Conservation (phyloP, 2,888 invertebrate genomes). For the Laspeyria flexula region DNA sequence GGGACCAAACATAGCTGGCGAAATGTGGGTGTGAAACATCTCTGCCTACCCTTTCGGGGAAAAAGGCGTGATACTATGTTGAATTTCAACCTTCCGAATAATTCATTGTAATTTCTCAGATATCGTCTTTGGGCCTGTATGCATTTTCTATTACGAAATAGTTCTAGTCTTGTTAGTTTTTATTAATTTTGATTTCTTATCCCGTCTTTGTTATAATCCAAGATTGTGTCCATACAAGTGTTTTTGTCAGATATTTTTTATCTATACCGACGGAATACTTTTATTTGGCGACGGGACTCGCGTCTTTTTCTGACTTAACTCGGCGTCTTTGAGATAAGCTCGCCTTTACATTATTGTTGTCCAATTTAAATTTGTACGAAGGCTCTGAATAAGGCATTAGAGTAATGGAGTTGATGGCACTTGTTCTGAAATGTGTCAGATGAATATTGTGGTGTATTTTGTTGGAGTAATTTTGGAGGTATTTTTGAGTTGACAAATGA, state of each 20-base stretch:
- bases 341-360: conserved; percentile 42
- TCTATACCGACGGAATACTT: conserved; percentile 42
- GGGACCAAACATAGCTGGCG: too few relatives aligned
- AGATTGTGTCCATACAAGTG: conserved; percentile 31
- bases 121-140: too few relatives aligned
- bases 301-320: conserved; percentile 35
- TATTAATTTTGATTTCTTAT: too few relatives aligned
- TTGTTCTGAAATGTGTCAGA: conserved; percentile 16
- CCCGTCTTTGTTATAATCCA: conserved; percentile 11
- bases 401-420: conserved; percentile 29
- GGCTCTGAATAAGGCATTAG: conserved; percentile 25
- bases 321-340: conserved; percentile 44
- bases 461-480: neutral
- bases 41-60: too few relatives aligned
- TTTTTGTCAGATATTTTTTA: conserved; percentile 42
- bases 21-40: too few relatives aligned
- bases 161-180: too few relatives aligned
- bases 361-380: conserved; percentile 35
- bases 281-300: conserved; percentile 37
- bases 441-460: neutral
- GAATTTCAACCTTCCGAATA: too few relatives aligned
- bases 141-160: too few relatives aligned
- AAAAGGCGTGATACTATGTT: too few relatives aligned
- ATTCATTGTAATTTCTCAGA: too few relatives aligned
- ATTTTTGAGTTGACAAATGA: neutral